phyloP scores from a whole-genome alignment of 2,888 invertebrate species.

The Anarsia innoxiella region DNA sequence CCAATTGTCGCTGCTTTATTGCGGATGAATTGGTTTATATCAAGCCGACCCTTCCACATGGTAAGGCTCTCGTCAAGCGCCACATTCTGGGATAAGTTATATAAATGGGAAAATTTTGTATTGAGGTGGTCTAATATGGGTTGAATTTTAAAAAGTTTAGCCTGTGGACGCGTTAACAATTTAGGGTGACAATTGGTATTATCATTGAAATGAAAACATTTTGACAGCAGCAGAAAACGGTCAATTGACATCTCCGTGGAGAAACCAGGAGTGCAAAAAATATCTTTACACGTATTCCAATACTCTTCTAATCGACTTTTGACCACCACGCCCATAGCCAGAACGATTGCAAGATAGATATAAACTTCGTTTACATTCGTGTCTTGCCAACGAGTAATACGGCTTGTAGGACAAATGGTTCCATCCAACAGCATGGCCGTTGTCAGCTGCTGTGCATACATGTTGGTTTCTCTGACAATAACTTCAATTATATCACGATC shows the following conservation, averaged over 20 bases:
- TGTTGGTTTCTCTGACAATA: conserved; percentile 22
- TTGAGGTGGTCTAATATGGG: conserved; percentile 1
- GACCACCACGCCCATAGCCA: conserved; percentile 13
- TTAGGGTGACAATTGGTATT: conserved; percentile 1
- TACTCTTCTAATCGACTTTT: conserved; percentile 12
- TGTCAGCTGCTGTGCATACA: conserved; percentile 23
- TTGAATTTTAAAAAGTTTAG: conserved; percentile 1
- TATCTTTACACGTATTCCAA: conserved; percentile 10
- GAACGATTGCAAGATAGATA: too few species aligned
- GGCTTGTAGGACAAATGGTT: not conserved
- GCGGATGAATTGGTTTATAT: not conserved
- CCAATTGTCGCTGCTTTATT: conserved; percentile 1
- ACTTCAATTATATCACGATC: conserved; percentile 24
- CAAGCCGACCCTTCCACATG: not conserved
- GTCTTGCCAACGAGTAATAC: not conserved
- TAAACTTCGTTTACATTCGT: conserved; percentile 18
- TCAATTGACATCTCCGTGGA: not conserved
- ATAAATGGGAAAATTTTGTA: not conserved
- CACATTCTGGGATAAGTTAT: not conserved
- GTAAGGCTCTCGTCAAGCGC: conserved; percentile 1
- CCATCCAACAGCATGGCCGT: not conserved
- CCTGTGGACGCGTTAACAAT: not conserved
- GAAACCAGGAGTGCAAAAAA: conserved; percentile 12
- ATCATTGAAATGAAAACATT: conserved; percentile 1
- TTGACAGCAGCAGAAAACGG: not conserved